These are phyloP conservation scores for Epirrhoe tristata DNA, from an alignment of 2,888 invertebrate genomes.

Conservation along the genomic window DNA sequence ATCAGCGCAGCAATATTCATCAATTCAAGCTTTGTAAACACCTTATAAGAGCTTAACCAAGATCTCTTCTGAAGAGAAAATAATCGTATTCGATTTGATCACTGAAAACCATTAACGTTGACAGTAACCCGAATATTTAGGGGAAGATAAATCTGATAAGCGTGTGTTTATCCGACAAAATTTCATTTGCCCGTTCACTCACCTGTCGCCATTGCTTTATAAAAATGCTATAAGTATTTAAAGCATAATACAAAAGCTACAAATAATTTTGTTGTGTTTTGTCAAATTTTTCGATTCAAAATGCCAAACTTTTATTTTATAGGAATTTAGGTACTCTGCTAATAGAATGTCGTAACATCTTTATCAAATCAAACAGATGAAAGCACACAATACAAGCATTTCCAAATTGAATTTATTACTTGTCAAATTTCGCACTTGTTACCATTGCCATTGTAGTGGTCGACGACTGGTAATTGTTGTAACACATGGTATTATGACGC, in stretches of 20 bases:
- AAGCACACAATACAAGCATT: slow-evolving; percentile 67
- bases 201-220: slow-evolving; percentile 69
- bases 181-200: slow-evolving; percentile 66
- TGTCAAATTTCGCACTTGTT: slow-evolving; percentile 80
- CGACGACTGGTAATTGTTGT: slow-evolving; percentile 72
- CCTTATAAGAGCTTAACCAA: no score
- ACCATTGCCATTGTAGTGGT: slow-evolving; percentile 65
- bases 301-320: no score
- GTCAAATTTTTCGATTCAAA: no score
- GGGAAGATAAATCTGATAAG: slow-evolving; percentile 72
- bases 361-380: slow-evolving; percentile 67
- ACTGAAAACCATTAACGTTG: slow-evolving; percentile 34
- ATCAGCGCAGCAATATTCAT: no score
- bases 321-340: no score
- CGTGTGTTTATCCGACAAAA: slow-evolving; percentile 71
- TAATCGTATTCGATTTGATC: slow-evolving; percentile 26
- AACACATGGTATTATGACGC: slow-evolving; percentile 74
- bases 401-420: slow-evolving; percentile 80
- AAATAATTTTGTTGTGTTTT: no score
- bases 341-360: slow-evolving; percentile 62
- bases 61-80: no score
- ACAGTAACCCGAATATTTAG: slow-evolving; percentile 35
- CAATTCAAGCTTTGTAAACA: no score
- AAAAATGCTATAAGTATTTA: no score
- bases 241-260: no score